Base-by-base conservation (phyloP, 2,797 vertebrate species). In the Heteromormyrus szaboi region DNA sequence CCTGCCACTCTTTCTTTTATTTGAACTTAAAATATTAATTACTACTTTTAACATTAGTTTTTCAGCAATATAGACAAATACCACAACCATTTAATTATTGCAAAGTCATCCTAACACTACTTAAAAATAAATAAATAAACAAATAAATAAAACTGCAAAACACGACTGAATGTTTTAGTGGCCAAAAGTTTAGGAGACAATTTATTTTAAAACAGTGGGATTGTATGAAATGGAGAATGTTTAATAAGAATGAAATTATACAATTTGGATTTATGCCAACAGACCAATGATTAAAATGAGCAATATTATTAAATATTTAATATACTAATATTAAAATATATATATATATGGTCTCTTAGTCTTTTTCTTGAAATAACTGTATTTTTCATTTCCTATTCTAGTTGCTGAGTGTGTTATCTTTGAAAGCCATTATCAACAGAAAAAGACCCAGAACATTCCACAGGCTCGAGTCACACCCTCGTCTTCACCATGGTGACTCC, bases 1-100 rank as follows among this genome's bases (percentile, higher is more conserved):
- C 22, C 37, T 88, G 54, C 88, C 25, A 29, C 54, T 54, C 83
- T 53, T 88, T 88, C 62, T 53, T 88, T 85, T 33, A 86, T 46
- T 48, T 51, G 46, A 86, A 54, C n/a, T 37, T 56, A 59, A 54
- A 86, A 14, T 59, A 48, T 33, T 46, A 48, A 54, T 85, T 46
- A 6, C 53, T 5, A 44, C 12, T 68, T 85, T 59, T 41, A 54
- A 33, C 11, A 9, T 84, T 48, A 4, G 22, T 3, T 88, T 83
- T 48, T 0, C 29, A 79, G 19, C n/a, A 88, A 81, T 84, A 11
- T 14, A 29, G 37, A 62, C 37, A 62, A 86, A 56, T 86, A 59
- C 33, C 33, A 41, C 33, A 5, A 84, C 22, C 22, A 17, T 81
- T 46, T 19, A 81, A 46, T 81, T 85, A 29, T 25, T 51, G 22